Evolutionary conservation across 2,113 vertebrate species (phyloP), one percentile per base, ranked within the genome.

Genomic region (Phyllostomus hastatus): DNA sequence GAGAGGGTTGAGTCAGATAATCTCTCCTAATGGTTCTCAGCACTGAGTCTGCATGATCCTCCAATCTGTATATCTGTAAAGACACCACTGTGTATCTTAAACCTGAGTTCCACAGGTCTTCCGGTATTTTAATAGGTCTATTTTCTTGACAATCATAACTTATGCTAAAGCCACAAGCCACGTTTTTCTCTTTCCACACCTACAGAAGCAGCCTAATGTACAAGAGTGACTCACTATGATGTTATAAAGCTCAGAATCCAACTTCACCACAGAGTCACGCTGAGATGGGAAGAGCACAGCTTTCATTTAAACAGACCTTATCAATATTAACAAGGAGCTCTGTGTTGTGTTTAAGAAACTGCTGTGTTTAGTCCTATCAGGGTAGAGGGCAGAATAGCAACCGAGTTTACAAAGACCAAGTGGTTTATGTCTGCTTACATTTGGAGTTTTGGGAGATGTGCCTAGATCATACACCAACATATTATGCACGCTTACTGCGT

Each of bases 231-330:
- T 73, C 69, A 57, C 69, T 43, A 80, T 43, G 89, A 66, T 92
- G 26, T 59, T 90, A 20, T 88, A 92, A 97, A 95, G 73, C 38
- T 76, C 1, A 0, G 69, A 28, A 22, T 97, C 43, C 28, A 57
- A 22, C 69, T 80, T 61, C 75, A 81, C 48, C 81, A 2, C n/a
- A 96, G 84, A 90, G 22, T 88, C 94, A 59, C 0, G 0, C 52
- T 10, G 26, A 94, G 88, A 38, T 1, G 0, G 73, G 46, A 92
- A 94, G 67, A 75, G 87, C 3, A 1, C 75, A 46, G 91, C 46
- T 97, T 59, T 90, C 28, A 1, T 79, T 67, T 76, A 67, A 96
- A 90, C 84, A 90, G 1, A 88, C 69, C 76, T 96, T 54, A 70
- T 97, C 83, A 89, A 69, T 64, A 64, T 24, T 59, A 79, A 38